Conservation (phyloP, 2,797 vertebrate species). For the Manis javanica region DNA sequence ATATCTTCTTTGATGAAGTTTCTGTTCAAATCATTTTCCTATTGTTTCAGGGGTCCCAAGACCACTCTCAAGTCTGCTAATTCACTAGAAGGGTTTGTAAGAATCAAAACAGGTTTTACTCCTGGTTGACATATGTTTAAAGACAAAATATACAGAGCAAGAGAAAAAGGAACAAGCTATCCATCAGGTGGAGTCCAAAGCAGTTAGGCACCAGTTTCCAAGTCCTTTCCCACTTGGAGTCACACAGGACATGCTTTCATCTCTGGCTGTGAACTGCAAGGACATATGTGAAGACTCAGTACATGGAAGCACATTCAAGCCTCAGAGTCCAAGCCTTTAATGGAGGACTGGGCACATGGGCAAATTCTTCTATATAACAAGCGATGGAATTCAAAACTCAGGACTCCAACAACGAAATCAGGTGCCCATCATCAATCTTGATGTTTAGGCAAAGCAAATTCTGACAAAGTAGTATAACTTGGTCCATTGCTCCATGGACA, state of each 20-base stretch:
- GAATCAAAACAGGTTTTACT: background rate
- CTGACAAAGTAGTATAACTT: background rate
- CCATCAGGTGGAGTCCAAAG: background rate
- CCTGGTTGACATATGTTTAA: background rate
- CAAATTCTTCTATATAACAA: background rate
- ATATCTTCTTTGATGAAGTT: slow-evolving; percentile 9
- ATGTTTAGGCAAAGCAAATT: slow-evolving; percentile 21
- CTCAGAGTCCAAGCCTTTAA: background rate
- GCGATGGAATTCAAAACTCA: background rate
- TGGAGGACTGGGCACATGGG: background rate
- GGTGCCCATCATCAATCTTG: background rate
- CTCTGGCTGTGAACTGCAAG: background rate
- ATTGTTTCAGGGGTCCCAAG: background rate
- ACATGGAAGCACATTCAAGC: background rate
- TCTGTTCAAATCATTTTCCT: slow-evolving; percentile 27
- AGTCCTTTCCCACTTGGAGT: background rate
- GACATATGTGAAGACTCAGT: background rate
- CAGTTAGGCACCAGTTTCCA: background rate
- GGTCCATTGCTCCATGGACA: background rate
- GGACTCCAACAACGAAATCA: background rate
- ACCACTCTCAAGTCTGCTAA: background rate
- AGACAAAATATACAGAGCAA: background rate
- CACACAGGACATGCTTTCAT: background rate
- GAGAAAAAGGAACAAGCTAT: background rate
- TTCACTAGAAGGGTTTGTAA: slow-evolving; percentile 14